These are phyloP conservation scores for Phymastichus coffea DNA, from an alignment of 1,140 invertebrate genomes.

Conservation along the genomic window DNA sequence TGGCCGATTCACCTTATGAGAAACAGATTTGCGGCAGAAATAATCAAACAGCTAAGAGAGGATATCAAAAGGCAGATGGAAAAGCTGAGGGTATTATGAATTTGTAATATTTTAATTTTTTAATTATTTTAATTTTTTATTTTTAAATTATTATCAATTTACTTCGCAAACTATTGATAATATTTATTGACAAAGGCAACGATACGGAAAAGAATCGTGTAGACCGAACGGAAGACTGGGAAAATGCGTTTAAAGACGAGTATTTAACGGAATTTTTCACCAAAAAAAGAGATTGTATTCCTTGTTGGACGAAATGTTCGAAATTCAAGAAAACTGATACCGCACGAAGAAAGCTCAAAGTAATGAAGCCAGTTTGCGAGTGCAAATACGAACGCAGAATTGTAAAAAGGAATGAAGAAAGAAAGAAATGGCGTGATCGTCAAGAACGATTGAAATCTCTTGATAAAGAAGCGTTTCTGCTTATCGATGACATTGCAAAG, in stretches of 20 bases:
- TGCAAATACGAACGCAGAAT: constrained; percentile 46
- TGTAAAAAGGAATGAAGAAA: constrained; percentile 37
- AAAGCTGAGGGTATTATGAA: too few relatives aligned
- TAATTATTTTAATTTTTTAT: too few relatives aligned
- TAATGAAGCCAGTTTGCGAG: constrained; percentile 44
- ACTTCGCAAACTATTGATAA: too few relatives aligned
- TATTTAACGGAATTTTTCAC: constrained; percentile 35
- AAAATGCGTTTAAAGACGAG: constrained; percentile 30
- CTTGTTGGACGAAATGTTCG: constrained; percentile 33
- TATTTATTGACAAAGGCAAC: too few relatives aligned
- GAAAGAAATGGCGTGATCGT: constrained; percentile 29
- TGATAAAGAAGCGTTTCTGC: constrained; percentile 30
- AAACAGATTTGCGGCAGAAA: constrained; percentile 19
- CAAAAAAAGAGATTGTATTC: constrained; percentile 22
- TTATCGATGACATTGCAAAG: constrained; percentile 31
- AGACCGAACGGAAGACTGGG: constrained; percentile 29
- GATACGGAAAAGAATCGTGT: too few relatives aligned
- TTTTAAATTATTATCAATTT: too few relatives aligned
- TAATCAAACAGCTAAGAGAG: too few relatives aligned
- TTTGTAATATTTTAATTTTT: too few relatives aligned
- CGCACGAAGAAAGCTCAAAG: constrained; percentile 22
- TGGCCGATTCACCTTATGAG: constrained; percentile 37
- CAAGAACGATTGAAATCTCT: constrained; percentile 30
- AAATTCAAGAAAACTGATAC: constrained; percentile 30
- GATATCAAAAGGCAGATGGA: too few relatives aligned